phyloP scores from a whole-genome alignment of 2,113 vertebrate species.

The Trogon melanurus region DNA sequence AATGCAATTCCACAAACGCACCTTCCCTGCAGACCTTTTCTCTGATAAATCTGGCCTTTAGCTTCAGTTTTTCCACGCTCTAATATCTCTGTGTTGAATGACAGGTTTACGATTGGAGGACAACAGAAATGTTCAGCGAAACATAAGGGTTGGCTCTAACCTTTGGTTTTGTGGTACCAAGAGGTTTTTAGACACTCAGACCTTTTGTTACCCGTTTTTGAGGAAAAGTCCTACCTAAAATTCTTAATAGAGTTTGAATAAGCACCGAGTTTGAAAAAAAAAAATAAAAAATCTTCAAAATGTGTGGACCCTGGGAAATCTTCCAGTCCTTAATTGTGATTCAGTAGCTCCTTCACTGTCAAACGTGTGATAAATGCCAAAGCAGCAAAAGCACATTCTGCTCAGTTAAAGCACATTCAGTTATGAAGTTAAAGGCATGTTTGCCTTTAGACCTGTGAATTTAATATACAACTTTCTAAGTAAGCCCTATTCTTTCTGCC shows the following conservation, averaged over 20 bases:
- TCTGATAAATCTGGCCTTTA: slow-evolving; percentile 21
- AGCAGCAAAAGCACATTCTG: background rate
- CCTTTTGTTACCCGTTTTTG: background rate
- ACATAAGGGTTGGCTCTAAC: background rate
- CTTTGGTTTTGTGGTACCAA: background rate
- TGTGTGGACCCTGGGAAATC: background rate
- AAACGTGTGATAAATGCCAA: slow-evolving; percentile 49
- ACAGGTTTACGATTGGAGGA: slow-evolving; percentile 45
- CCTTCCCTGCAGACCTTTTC: background rate
- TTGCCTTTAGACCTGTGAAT: slow-evolving; percentile 41
- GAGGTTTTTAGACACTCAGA: slow-evolving; percentile 4
- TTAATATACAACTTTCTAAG: slow-evolving; percentile 22
- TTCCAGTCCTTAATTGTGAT: slow-evolving; percentile 36
- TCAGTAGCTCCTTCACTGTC: slow-evolving; percentile 14
- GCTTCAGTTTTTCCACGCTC: slow-evolving; percentile 27
- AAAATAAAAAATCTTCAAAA: background rate
- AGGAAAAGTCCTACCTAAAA: background rate
- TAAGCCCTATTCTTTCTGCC: background rate
- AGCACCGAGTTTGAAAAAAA: background rate
- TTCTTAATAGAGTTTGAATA: slow-evolving; percentile 19
- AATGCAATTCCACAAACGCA: background rate
- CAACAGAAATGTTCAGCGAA: slow-evolving; percentile 5
- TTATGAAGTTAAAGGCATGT: slow-evolving; percentile 24
- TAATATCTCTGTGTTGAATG: slow-evolving; percentile 7
- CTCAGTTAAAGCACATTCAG: background rate